Conservation (phyloP, 2,888 invertebrate genomes). For the Protonemura montana region DNA sequence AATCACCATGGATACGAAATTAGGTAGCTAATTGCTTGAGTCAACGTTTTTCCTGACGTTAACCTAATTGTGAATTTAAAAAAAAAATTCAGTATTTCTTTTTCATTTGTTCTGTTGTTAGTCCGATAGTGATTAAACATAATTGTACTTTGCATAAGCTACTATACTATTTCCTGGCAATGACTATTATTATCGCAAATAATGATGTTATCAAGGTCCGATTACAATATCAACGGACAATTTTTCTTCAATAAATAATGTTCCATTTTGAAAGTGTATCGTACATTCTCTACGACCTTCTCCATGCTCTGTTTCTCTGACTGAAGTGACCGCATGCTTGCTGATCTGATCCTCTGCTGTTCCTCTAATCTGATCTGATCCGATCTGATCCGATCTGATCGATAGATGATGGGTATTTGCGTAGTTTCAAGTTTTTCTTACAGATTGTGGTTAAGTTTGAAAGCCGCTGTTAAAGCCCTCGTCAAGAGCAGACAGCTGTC, state of each 20-base stretch:
- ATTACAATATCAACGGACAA: constrained; percentile 42
- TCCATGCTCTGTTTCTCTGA: neutral
- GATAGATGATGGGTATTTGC: neutral
- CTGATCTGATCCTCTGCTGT: neutral
- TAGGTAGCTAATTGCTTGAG: constrained; percentile 24
- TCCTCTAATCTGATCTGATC: neutral
- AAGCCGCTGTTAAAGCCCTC: neutral
- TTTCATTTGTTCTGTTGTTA: constrained; percentile 32
- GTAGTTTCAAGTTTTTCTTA: neutral
- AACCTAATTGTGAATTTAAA: neutral
- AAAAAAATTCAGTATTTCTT: constrained; percentile 16
- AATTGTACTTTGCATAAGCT: constrained; percentile 33
- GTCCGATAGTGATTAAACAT: neutral
- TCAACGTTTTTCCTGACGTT: constrained; percentile 33
- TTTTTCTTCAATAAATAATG: constrained; percentile 39
- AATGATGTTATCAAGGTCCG: constrained; percentile 38
- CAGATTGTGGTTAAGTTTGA: neutral
- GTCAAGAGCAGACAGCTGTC: neutral
- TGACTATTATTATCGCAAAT: constrained; percentile 35
- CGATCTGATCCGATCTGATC: neutral
- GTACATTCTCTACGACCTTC: neutral
- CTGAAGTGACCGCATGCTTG: neutral
- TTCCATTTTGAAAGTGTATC: constrained; percentile 29
- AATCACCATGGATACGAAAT: neutral
- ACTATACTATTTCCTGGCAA: neutral